Conservation (phyloP, 2,113 vertebrate species). For the Phalacrocorax aristotelis region DNA sequence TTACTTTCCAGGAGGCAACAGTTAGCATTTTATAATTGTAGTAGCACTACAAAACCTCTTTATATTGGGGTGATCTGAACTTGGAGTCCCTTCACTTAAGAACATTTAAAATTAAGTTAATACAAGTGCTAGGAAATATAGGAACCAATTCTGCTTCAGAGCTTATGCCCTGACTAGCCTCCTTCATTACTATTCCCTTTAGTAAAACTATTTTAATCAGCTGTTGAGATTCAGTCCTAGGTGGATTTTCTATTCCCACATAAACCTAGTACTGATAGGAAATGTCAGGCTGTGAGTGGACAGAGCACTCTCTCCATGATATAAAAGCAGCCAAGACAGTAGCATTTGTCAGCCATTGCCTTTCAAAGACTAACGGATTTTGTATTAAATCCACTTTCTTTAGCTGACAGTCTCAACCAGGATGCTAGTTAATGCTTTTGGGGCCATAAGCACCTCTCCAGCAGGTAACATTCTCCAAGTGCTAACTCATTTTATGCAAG, state of each 20-base stretch:
- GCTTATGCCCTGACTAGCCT: neutral
- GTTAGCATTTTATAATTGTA: neutral
- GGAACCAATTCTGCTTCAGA: neutral
- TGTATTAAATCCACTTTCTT: neutral
- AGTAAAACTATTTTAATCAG: neutral
- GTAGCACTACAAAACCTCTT: neutral
- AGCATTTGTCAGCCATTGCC: neutral
- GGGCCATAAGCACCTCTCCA: neutral
- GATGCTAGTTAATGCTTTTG: neutral
- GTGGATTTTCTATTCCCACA: neutral
- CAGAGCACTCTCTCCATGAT: neutral
- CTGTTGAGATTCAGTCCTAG: neutral
- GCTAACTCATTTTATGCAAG: slow-evolving; percentile 8
- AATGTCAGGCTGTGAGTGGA: neutral
- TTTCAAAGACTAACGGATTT: neutral
- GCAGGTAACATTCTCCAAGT: neutral
- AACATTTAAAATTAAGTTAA: neutral
- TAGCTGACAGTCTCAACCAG: neutral
- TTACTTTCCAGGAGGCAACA: neutral
- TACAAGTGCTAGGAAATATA: neutral
- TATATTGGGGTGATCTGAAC: neutral
- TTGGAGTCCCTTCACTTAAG: neutral
- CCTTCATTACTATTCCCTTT: neutral
- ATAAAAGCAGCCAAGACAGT: neutral
- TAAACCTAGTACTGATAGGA: neutral